phyloP scores from a whole-genome alignment of 2,113 vertebrate species.

The Myxocyprinus asiaticus region DNA sequence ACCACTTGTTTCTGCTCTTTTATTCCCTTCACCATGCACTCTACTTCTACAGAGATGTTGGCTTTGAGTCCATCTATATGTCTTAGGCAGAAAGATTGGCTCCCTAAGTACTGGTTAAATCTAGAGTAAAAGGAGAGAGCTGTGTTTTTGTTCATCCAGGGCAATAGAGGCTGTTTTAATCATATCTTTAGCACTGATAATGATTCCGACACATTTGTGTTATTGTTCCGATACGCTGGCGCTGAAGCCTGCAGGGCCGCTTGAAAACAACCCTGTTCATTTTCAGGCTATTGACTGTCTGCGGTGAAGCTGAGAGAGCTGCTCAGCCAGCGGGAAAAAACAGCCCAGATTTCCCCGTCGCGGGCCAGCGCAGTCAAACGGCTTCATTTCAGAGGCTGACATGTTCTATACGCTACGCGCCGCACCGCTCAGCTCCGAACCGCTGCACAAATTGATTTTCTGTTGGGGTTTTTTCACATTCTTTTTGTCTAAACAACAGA shows the following conservation, averaged over 20 bases:
- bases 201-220: constrained; percentile 75
- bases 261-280: constrained; percentile 79
- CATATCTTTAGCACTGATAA: constrained; percentile 70
- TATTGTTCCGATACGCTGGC: constrained; percentile 71
- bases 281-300: constrained; percentile 79
- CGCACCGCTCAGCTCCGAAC: constrained; percentile 43
- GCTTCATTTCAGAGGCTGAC: constrained; percentile 72
- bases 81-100: constrained; percentile 13
- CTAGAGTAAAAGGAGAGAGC: constrained; percentile 1
- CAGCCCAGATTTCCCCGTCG: constrained; percentile 72
- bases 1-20: constrained; percentile 45
- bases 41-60: constrained; percentile 20
- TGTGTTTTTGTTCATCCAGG: constrained; percentile 1
- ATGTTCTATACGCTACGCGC: constrained; percentile 56
- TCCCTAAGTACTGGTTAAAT: constrained; percentile 44
- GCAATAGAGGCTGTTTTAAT: constrained; percentile 49
- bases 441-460: constrained; percentile 55
- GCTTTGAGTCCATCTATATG: constrained; percentile 11
- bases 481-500: constrained; percentile 37
- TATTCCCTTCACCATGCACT: constrained; percentile 32
- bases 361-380: constrained; percentile 70
- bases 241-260: constrained; percentile 69
- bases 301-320: constrained; percentile 76
- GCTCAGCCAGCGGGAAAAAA: constrained; percentile 75
- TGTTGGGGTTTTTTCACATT: constrained; percentile 7